These are phyloP conservation scores for Bellardia bayeri DNA, from an alignment of 2,888 invertebrate species.

Conservation along the genomic window DNA sequence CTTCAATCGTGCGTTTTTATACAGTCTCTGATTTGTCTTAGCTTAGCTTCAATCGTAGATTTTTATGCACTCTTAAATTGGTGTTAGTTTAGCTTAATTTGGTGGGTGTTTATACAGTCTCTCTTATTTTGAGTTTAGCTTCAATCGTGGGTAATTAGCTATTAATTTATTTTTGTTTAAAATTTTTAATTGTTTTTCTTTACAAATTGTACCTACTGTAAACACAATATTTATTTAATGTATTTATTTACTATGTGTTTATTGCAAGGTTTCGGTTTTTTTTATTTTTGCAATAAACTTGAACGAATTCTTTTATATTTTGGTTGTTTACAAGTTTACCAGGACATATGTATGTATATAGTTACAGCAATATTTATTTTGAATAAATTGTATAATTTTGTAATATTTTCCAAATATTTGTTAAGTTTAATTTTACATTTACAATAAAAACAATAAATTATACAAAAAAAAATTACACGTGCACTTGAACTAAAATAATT, in stretches of 20 bases:
- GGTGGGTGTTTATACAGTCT: no score
- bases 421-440: conserved; percentile 24
- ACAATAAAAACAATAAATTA: not conserved
- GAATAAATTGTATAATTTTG: not conserved
- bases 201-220: not conserved
- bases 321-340: not conserved
- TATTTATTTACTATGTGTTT: conserved; percentile 1
- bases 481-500: conserved; percentile 69
- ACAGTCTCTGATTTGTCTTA: no score
- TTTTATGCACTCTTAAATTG: no score
- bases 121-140: no score
- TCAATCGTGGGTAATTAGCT: no score
- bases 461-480: conserved; percentile 42
- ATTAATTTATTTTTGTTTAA: not conserved
- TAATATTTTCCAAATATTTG: conserved; percentile 4
- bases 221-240: not conserved
- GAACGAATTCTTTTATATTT: not conserved
- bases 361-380: not conserved
- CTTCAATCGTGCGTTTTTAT: no score
- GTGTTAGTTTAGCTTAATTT: no score
- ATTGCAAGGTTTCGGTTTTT: not conserved
- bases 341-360: no score
- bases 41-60: no score
- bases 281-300: conserved; percentile 4
- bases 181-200: not conserved